Conservation (phyloP, 2,113 vertebrate species). For the Crotalus tigris region DNA sequence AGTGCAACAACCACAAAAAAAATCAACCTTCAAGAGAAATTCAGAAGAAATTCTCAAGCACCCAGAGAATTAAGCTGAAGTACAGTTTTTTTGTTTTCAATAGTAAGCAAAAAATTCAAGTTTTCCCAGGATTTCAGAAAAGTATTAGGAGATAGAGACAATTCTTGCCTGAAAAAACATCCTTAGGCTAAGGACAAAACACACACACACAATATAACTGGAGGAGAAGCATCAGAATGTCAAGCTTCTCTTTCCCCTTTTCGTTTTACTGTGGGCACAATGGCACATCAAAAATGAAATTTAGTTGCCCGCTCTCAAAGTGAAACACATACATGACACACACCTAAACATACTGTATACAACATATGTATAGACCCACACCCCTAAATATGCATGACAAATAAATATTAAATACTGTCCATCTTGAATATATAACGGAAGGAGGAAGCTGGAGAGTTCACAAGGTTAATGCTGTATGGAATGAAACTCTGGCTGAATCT, state of each 20-base stretch:
- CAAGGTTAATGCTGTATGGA: too few relatives aligned
- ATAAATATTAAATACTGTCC: too few relatives aligned
- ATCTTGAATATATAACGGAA: too few relatives aligned
- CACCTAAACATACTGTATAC: too few relatives aligned
- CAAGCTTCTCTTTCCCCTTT: not conserved
- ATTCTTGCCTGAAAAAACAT: not conserved
- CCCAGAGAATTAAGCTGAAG: not conserved
- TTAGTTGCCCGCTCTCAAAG: too few relatives aligned
- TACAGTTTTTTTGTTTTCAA: not conserved
- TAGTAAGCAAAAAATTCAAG: not conserved
- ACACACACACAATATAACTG: not conserved
- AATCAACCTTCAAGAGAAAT: not conserved
- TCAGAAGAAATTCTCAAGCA: not conserved
- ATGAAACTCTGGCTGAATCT: too few relatives aligned
- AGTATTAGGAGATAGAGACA: not conserved
- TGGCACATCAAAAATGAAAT: too few relatives aligned
- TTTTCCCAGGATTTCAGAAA: not conserved
- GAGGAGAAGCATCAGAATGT: not conserved
- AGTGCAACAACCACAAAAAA: not conserved
- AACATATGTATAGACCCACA: too few relatives aligned
- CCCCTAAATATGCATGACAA: too few relatives aligned
- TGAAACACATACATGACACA: too few relatives aligned
- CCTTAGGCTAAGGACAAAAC: not conserved
- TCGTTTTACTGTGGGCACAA: too few relatives aligned
- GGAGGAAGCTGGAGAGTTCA: too few relatives aligned